A percentile compares a stretch with the other conserved stretches of the same genome.
Evolutionary conservation across 1,140 invertebrate genomes (phyloP).

Genomic region (Euglossa dilemma): DNA sequence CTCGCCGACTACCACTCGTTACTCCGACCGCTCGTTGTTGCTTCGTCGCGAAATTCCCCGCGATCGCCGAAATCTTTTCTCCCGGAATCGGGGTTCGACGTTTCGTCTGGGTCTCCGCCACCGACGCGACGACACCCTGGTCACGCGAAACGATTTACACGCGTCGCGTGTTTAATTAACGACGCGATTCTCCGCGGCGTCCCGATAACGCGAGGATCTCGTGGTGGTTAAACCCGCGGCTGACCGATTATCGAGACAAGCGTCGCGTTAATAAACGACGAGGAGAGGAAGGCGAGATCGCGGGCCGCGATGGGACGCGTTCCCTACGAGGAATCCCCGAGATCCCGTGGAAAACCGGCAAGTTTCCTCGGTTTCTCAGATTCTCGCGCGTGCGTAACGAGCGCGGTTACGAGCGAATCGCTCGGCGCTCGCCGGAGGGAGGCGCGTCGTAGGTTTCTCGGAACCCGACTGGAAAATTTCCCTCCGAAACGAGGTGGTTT

Average conservation of each 20-base stretch:
- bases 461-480: neutral
- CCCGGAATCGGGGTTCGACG: neutral
- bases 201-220: neutral
- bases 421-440: slow-evolving; percentile 37
- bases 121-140: neutral
- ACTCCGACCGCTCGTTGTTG: too few species aligned
- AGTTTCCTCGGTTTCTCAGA: slow-evolving; percentile 34
- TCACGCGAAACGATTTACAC: slow-evolving; percentile 10
- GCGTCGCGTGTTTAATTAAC: slow-evolving; percentile 29
- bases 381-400: slow-evolving; percentile 59
- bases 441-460: neutral
- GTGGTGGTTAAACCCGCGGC: too few species aligned
- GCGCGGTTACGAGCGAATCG: slow-evolving; percentile 45
- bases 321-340: neutral
- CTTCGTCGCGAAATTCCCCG: neutral
- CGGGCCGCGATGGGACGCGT: neutral
- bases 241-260: neutral
- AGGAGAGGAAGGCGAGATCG: neutral
- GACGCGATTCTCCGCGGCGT: neutral
- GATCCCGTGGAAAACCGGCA: neutral
- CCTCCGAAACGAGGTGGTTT: neutral
- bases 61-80: neutral
- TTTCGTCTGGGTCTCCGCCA: neutral
- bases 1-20: neutral
- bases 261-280: slow-evolving; percentile 20